Conservation (phyloP, 2,797 vertebrate species). For the Enoplosus armatus region DNA sequence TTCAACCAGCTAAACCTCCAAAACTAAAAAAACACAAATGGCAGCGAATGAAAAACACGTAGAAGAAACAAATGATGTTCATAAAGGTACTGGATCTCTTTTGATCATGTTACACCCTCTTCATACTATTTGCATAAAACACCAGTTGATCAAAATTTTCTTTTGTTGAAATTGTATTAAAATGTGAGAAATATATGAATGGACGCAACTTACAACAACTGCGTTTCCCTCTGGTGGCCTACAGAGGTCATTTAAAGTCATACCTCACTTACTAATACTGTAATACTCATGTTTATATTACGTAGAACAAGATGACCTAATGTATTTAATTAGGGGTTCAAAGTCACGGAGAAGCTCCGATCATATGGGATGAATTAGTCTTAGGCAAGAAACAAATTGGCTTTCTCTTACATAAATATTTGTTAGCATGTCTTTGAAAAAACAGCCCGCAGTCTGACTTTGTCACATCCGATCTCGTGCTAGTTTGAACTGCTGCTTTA, state of each 20-base stretch:
- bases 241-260: slow-evolving; percentile 48
- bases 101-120: slow-evolving; percentile 16
- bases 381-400: slow-evolving; percentile 54
- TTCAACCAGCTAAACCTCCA: not conserved
- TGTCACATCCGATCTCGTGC: slow-evolving; percentile 58
- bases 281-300: slow-evolving; percentile 59
- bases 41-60: slow-evolving; percentile 2
- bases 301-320: slow-evolving; percentile 62
- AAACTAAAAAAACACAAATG: slow-evolving; percentile 6
- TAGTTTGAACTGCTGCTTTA: slow-evolving; percentile 36
- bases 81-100: not conserved
- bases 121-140: slow-evolving; percentile 12
- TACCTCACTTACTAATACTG: slow-evolving; percentile 26
- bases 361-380: slow-evolving; percentile 64
- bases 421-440: slow-evolving; percentile 46
- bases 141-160: not conserved
- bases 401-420: slow-evolving; percentile 69
- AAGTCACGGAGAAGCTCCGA: slow-evolving; percentile 43
- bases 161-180: slow-evolving; percentile 18
- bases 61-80: not conserved
- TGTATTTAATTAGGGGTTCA: slow-evolving; percentile 60
- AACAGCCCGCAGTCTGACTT: slow-evolving; percentile 54
- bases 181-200: slow-evolving; percentile 42
- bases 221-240: slow-evolving; percentile 45
- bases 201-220: slow-evolving; percentile 30